Evolutionary conservation across 2,888 invertebrate genomes (phyloP), one percentile per base, ranked within the genome.

Genomic region (Ypsolopha sequella): DNA sequence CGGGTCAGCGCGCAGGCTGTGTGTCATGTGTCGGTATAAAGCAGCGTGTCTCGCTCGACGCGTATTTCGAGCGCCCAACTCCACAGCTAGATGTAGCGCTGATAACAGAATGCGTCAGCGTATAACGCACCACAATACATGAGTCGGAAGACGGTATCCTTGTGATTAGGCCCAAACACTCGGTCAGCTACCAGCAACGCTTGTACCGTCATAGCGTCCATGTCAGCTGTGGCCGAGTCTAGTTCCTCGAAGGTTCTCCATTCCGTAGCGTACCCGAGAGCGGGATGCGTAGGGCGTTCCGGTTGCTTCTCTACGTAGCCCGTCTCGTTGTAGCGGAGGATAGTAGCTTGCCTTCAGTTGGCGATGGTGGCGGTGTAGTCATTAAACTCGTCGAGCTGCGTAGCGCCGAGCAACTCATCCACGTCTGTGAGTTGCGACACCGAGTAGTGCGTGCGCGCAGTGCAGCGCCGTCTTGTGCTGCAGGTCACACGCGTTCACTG

Each of bases 401-500:
- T 95, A 14, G 95, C 72, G 68, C 89, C 96, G 70, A 97, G 91
- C 61, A 97, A 82, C 79, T 97, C 97, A 71, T 94, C 91, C 7
- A 96, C 95, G 80, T 96, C 94, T 0, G 96, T 95, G 51, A 93
- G 76, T 60, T 93, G 89, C 67, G 91, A 91, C 2, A 89, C 80
- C 33, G 88, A 64, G 76, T 94, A 95, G 48, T 73, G 68, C 57
- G 91, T 87, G 59, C 87, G 86, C 95, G 86, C 97, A 97, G 87
- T 97, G 97, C 64, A 97, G 88, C 52, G 96, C 96, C 55, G 96
- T 94, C 84, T 96, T 96, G 62, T 91, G 92, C 77, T 96, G 96
- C 68, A 94, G 93, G 80, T 97, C 97, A 53, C 90, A 89, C 41
- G 96, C 95, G 86, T 97, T n/a, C n/a, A n/a, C n/a, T n/a, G n/a